phyloP scores from a whole-genome alignment of 2,113 vertebrate genomes.

The Atlantisia rogersi region DNA sequence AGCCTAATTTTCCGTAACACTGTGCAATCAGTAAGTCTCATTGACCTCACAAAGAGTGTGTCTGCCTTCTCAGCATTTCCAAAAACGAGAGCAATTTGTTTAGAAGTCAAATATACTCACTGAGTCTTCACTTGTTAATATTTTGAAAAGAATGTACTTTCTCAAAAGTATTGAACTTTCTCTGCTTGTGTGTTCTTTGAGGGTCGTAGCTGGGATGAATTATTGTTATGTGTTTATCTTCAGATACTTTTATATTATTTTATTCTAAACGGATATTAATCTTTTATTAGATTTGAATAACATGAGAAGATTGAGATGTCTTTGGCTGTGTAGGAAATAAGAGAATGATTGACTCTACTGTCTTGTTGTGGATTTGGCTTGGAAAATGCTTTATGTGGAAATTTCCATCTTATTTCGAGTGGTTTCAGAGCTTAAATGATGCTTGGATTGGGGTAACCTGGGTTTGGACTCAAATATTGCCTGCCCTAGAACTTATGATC shows the following conservation, averaged over 20 bases:
- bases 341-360: not conserved
- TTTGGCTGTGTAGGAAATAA: not conserved
- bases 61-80: conserved; percentile 60
- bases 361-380: not conserved
- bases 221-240: conserved; percentile 36
- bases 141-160: conserved; percentile 32
- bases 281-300: conserved; percentile 61
- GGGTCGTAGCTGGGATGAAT: not conserved
- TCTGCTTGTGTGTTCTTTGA: not conserved
- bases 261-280: conserved; percentile 47
- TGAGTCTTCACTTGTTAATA: conserved; percentile 9
- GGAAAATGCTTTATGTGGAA: conserved; percentile 22
- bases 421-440: not conserved
- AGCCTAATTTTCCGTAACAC: conserved; percentile 59
- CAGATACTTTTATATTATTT: conserved; percentile 24
- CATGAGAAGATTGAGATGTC: conserved; percentile 36
- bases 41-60: conserved; percentile 48
- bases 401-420: conserved; percentile 3
- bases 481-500: not conserved
- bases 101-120: conserved; percentile 39
- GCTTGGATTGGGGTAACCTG: not conserved
- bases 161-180: not conserved
- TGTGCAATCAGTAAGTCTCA: conserved; percentile 59
- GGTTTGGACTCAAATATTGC: not conserved
- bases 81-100: conserved; percentile 54